These are phyloP conservation scores for Strigamia transsilvanica DNA, from an alignment of 2,888 invertebrate species.

Conservation along the genomic window DNA sequence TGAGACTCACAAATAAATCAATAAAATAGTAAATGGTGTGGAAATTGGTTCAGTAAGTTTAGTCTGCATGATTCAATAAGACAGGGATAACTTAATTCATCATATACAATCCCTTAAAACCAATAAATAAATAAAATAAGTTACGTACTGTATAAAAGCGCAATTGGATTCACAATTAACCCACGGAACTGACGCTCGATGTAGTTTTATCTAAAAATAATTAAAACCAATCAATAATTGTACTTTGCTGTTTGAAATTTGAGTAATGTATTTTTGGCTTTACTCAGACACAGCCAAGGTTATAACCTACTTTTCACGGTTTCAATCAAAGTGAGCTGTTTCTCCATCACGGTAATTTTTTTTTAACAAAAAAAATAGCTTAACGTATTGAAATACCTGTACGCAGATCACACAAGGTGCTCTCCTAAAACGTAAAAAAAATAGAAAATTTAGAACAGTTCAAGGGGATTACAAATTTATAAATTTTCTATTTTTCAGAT, in stretches of 20 bases:
- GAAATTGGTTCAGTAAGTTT: neutral
- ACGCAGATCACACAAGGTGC: neutral
- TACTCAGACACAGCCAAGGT: neutral
- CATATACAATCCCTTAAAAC: neutral
- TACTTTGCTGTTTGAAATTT: neutral
- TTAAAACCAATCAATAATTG: neutral
- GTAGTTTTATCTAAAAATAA: too few species aligned
- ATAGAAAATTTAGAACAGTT: neutral
- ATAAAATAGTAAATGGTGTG: neutral
- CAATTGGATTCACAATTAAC: neutral
- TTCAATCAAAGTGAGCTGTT: slow-evolving; percentile 8
- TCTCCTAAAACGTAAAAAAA: neutral
- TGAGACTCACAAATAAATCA: neutral
- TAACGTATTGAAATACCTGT: neutral
- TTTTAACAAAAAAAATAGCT: neutral
- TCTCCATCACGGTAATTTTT: neutral
- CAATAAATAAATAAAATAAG: neutral
- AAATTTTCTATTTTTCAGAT: neutral
- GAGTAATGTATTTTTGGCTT: neutral
- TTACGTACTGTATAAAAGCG: neutral
- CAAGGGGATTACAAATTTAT: neutral
- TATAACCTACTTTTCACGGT: neutral
- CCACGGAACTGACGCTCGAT: neutral
- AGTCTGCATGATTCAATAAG: neutral
- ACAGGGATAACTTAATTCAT: neutral